These are phyloP conservation scores for Eristalis arbustorum DNA, from an alignment of 2,888 invertebrate genomes.

Conservation along the genomic window DNA sequence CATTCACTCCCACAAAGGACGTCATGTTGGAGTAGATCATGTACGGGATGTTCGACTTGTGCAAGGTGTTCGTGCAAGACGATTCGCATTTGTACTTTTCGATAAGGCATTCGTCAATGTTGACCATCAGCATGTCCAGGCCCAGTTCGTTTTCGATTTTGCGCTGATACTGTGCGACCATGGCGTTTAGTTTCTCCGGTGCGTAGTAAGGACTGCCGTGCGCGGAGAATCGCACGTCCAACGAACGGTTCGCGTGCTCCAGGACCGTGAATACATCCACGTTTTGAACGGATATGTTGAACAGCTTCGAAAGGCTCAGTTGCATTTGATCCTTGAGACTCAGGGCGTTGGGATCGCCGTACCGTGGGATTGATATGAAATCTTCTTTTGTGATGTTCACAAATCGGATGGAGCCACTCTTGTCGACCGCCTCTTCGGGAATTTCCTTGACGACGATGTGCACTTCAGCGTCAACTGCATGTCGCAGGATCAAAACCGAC, in stretches of 20 bases:
- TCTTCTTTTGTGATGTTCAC: slow-evolving; percentile 90
- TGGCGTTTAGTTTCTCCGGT: slow-evolving; percentile 92
- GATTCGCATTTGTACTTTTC: slow-evolving; percentile 86
- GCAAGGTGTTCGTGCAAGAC: slow-evolving; percentile 90
- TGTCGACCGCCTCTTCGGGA: slow-evolving; percentile 94
- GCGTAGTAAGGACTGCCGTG: slow-evolving; percentile 97
- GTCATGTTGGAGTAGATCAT: slow-evolving; percentile 96
- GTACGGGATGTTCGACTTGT: slow-evolving; percentile 87
- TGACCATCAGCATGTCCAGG: slow-evolving; percentile 90
- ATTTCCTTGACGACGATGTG: slow-evolving; percentile 93
- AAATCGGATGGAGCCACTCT: slow-evolving; percentile 95
- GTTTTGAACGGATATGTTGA: slow-evolving; percentile 89
- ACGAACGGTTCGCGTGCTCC: slow-evolving; percentile 83
- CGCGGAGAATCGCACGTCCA: slow-evolving; percentile 95
- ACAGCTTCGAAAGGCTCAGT: slow-evolving; percentile 84
- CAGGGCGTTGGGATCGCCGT: slow-evolving; percentile 74
- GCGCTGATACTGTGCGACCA: slow-evolving; percentile 87
- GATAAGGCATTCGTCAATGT: slow-evolving; percentile 93
- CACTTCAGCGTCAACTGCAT: slow-evolving; percentile 91
- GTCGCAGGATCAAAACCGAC: slow-evolving; percentile 82
- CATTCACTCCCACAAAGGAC: slow-evolving; percentile 95
- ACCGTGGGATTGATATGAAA: slow-evolving; percentile 84
- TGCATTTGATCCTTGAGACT: slow-evolving; percentile 80
- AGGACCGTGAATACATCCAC: slow-evolving; percentile 97
- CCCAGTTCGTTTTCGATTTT: slow-evolving; percentile 87